Conservation (phyloP, 2,113 vertebrate genomes). For the Orcinus orca region DNA sequence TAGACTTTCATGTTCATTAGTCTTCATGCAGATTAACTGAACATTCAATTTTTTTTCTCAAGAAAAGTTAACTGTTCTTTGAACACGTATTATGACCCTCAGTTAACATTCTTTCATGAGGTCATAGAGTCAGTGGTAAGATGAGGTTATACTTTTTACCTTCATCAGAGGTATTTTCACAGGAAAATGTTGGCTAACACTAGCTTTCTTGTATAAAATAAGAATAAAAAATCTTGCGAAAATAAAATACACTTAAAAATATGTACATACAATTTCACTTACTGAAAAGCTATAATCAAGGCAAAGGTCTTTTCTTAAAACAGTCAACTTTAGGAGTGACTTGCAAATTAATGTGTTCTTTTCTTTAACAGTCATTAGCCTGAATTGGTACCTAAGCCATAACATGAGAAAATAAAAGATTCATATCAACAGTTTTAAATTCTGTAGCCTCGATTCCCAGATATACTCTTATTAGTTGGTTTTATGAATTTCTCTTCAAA, state of each 20-base stretch:
- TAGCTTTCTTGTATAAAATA: neutral
- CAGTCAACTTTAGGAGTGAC: neutral
- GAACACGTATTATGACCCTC: neutral
- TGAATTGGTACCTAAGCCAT: neutral
- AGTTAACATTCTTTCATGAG: neutral
- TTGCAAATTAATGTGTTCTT: neutral
- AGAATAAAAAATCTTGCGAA: neutral
- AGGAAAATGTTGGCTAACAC: neutral
- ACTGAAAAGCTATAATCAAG: conserved; percentile 14
- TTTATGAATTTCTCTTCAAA: conserved; percentile 13
- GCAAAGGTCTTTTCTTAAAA: conserved; percentile 26
- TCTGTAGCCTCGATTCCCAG: conserved; percentile 49
- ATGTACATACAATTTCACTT: conserved; percentile 8
- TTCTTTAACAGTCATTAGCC: neutral
- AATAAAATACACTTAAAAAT: conserved; percentile 62
- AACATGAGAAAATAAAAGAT: neutral
- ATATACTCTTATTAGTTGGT: neutral
- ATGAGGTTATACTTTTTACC: neutral
- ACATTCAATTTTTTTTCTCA: neutral
- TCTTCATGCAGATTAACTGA: neutral
- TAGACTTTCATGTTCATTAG: neutral
- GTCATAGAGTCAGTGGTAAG: neutral
- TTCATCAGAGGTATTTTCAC: neutral
- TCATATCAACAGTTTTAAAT: conserved; percentile 51
- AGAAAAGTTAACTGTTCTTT: neutral